A percentile compares a stretch with the other conserved stretches of the same genome.
Evolutionary conservation across 1,140 invertebrate species (phyloP).

Genomic region (Venustaconcha ellipsiformis): DNA sequence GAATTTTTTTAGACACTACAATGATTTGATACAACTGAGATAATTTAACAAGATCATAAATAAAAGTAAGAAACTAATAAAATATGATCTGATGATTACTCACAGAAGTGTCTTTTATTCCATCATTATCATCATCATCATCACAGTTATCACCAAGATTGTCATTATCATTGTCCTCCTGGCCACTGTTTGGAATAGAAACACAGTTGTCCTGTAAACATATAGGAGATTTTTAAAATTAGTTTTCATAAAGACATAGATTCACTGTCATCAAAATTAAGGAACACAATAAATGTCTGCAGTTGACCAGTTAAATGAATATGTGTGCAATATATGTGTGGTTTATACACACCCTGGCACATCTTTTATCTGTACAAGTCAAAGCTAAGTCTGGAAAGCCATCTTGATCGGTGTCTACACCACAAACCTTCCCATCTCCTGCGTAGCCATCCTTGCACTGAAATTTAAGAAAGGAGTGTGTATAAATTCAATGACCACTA

Average conservation of each 20-base stretch:
- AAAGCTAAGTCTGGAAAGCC: constrained; percentile 28
- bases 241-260: too few species aligned
- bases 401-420: constrained; percentile 38
- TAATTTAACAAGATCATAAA: too few species aligned
- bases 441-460: constrained; percentile 39
- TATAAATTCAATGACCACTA: too few species aligned
- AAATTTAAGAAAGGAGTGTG: not conserved
- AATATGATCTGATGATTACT: not conserved
- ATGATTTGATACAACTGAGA: too few species aligned
- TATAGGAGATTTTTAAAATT: not conserved
- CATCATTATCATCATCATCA: constrained; percentile 53
- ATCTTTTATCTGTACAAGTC: constrained; percentile 32
- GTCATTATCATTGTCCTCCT: constrained; percentile 45
- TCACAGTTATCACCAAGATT: constrained; percentile 49
- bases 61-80: too few species aligned
- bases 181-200: constrained; percentile 38
- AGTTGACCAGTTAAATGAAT: not conserved
- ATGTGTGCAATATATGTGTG: not conserved
- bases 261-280: not conserved
- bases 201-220: constrained; percentile 42
- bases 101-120: constrained; percentile 29
- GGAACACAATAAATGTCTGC: not conserved
- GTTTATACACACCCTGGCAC: constrained; percentile 27
- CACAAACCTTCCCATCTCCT: constrained; percentile 37
- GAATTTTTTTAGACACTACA: too few species aligned